These are phyloP conservation scores for Crenuchus spilurus DNA, from an alignment of 2,797 vertebrate genomes.

Conservation along the genomic window DNA sequence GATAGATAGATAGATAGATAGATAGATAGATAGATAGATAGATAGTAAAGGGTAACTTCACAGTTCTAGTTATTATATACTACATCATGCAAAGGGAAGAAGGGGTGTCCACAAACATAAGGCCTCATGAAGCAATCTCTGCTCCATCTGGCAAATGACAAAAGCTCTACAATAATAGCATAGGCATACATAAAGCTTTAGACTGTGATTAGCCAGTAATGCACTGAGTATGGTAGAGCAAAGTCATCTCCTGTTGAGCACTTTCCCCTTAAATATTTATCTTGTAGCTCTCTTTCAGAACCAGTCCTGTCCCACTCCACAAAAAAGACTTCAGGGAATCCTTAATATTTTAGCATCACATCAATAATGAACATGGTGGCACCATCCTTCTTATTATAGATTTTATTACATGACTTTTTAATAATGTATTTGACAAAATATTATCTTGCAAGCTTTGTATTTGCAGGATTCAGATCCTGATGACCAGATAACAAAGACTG, in stretches of 20 bases:
- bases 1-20: too few relatives aligned
- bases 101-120: too few relatives aligned
- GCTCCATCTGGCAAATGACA: background rate
- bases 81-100: too few relatives aligned
- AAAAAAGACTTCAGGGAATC: slow-evolving; percentile 11
- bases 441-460: slow-evolving; percentile 30
- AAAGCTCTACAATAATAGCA: background rate
- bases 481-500: background rate
- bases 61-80: too few relatives aligned
- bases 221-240: too few relatives aligned
- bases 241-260: slow-evolving; percentile 1
- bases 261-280: slow-evolving; percentile 37
- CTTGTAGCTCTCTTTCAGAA: background rate
- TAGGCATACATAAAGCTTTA: background rate
- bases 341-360: slow-evolving; percentile 48
- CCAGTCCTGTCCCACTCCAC: slow-evolving; percentile 1
- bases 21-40: too few relatives aligned
- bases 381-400: slow-evolving; percentile 39
- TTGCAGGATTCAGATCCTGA: background rate
- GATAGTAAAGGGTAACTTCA: too few relatives aligned
- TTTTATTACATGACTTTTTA: slow-evolving; percentile 41
- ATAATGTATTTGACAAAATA: slow-evolving; percentile 42
- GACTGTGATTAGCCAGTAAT: slow-evolving; percentile 1
- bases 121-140: background rate
- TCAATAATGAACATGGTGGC: slow-evolving; percentile 50